Evolutionary conservation across 2,797 vertebrate species (phyloP).

Genomic region (Ptychadena robeensis): DNA sequence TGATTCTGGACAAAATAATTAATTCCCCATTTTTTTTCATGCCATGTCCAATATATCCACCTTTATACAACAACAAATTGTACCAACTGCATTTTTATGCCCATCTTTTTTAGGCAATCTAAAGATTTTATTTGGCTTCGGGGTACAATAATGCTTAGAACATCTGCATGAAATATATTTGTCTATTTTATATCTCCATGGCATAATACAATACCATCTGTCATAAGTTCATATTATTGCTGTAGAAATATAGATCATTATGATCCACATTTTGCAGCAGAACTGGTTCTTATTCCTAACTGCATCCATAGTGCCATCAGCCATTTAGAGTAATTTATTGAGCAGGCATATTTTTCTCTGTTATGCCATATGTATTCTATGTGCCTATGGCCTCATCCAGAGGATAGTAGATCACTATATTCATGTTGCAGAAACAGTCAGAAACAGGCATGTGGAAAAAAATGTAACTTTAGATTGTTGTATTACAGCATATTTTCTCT

Average conservation of each 20-base stretch:
- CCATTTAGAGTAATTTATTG: background rate
- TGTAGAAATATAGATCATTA: slow-evolving; percentile 25
- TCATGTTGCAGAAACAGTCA: too few relatives aligned
- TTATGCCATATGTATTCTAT: background rate
- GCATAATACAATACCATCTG: slow-evolving; percentile 33
- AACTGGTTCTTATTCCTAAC: background rate
- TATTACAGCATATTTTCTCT: too few relatives aligned
- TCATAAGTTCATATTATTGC: slow-evolving; percentile 9
- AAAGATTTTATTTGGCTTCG: slow-evolving; percentile 25
- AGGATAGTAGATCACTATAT: too few relatives aligned
- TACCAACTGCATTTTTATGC: background rate
- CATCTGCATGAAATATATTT: slow-evolving; percentile 40
- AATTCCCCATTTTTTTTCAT: background rate
- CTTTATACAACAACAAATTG: slow-evolving; percentile 14
- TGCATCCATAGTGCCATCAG: background rate
- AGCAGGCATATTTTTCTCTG: background rate
- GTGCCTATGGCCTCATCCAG: background rate
- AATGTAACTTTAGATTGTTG: too few relatives aligned
- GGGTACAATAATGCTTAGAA: slow-evolving; percentile 28
- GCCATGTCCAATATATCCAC: background rate
- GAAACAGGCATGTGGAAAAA: too few relatives aligned
- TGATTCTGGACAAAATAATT: background rate
- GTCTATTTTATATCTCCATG: slow-evolving; percentile 40
- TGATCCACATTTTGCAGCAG: slow-evolving; percentile 11
- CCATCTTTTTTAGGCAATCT: slow-evolving; percentile 13